Base-by-base conservation (phyloP, 1,140 invertebrate genomes). In the Drosophila pallidifrons region DNA sequence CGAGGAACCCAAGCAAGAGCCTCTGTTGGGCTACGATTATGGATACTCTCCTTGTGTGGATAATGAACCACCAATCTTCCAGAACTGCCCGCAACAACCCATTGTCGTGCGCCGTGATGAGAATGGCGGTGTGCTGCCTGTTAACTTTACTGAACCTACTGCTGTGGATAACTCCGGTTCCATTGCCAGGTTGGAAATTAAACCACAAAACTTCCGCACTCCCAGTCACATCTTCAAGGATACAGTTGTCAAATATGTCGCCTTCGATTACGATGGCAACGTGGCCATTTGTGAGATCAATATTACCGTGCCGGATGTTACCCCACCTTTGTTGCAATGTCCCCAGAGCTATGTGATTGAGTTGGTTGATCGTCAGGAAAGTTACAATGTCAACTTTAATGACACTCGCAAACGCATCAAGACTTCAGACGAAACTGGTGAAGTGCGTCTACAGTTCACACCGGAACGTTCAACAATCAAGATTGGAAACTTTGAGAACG, bases 281-380 rank as follows among this genome's bases (percentile, higher is more conserved):
- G 97, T 98, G 20, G 98, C 98, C 25, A 98, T 99, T 92, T 99
- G 98, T 91, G 96, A 98, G 94, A 97, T 99, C 3, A 98, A 98
- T 83, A 98, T 99, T 15, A 98, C 97, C 5, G 97, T 98, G 3
- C 97, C 97, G 35, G 98, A 99, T 93, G 97, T 98, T 54, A 98
- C 97, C 2, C 98, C 98, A 43, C 98, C 98, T n/a, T 95, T 95
- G 86, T 92, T 99, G 20, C 98, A 96, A 86, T 99, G 98, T 91
- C 98, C 98, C 1, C 97, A 99, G 92, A 99, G 98, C 80, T 99
- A 99, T 90, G 97, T 98, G 0, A 97, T 99, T 69, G 98, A 98
- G 93, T 93, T 99, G 54, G 95, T 97, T 0, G 97, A 99, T 70
- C 95, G 96, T 82, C 97, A 98, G 93, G 97, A 98, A 1, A 97